Evolutionary conservation across 1,140 invertebrate species (phyloP).

Genomic region (Atta texana): DNA sequence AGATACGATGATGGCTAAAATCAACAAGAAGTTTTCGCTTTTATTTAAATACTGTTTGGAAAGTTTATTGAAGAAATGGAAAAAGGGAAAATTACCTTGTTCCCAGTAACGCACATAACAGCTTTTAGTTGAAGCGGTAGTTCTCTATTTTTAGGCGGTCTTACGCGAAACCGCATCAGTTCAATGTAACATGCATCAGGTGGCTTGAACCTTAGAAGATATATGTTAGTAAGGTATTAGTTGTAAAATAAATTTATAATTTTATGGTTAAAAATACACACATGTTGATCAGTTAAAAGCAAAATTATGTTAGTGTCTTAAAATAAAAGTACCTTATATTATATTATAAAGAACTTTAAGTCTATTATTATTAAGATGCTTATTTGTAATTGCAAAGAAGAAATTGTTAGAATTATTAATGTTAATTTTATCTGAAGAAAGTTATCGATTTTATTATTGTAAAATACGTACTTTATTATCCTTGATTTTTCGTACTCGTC

Average conservation of each 20-base stretch:
- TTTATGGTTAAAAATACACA: background rate
- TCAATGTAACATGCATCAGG: constrained; percentile 99
- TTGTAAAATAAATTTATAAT: background rate
- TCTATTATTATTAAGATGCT: background rate
- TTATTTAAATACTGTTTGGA: background rate
- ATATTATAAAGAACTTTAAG: background rate
- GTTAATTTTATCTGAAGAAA: background rate
- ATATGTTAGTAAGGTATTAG: constrained; percentile 67
- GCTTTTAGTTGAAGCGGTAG: constrained; percentile 97
- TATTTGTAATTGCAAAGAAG: background rate
- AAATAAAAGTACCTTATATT: background rate
- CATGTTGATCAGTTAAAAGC: background rate
- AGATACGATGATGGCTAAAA: background rate
- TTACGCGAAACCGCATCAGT: constrained; percentile 97
- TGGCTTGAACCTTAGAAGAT: constrained; percentile 94
- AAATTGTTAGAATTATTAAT: background rate
- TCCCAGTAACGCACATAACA: constrained; percentile 94
- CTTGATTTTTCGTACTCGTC: constrained; percentile 96
- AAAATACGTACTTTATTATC: constrained; percentile 92
- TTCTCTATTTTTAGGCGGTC: constrained; percentile 98
- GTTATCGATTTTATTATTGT: background rate
- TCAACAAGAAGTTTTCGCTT: background rate
- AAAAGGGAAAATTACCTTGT: constrained; percentile 87
- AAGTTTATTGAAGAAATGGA: background rate
- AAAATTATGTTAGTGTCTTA: background rate